Conservation (phyloP, 2,888 invertebrate genomes). For the Rhagophthalmus giganteus region DNA sequence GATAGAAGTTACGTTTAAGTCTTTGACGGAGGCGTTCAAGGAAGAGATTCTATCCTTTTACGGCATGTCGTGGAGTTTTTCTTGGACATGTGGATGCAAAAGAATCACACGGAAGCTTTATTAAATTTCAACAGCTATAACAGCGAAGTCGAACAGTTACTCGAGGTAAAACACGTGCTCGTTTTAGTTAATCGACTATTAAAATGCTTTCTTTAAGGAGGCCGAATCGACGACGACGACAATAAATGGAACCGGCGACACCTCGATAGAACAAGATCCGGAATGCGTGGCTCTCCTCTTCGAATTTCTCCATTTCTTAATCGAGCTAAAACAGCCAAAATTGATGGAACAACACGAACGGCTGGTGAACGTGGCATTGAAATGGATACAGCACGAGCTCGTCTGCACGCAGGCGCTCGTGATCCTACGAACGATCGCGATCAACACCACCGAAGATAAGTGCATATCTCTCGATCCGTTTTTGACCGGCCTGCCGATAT, state of each 20-base stretch:
- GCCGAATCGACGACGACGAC: too few relatives aligned
- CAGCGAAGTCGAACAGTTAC: slow-evolving; percentile 50
- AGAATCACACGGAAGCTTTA: slow-evolving; percentile 35
- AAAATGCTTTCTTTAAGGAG: too few relatives aligned
- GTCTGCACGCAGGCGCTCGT: slow-evolving; percentile 56
- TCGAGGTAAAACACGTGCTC: slow-evolving; percentile 43
- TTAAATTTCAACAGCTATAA: slow-evolving; percentile 45
- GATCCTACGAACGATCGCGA: slow-evolving; percentile 53
- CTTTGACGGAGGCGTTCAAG: slow-evolving; percentile 55
- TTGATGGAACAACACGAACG: slow-evolving; percentile 52
- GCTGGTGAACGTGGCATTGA: slow-evolving; percentile 54
- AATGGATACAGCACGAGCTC: slow-evolving; percentile 57
- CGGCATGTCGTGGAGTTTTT: slow-evolving; percentile 61
- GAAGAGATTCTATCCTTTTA: slow-evolving; percentile 55
- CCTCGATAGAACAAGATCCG: slow-evolving; percentile 42
- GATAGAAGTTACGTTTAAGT: slow-evolving; percentile 57
- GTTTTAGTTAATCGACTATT: too few relatives aligned
- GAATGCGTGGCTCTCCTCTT: slow-evolving; percentile 58
- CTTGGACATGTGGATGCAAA: slow-evolving; percentile 55
- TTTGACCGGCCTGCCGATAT: slow-evolving; percentile 51
- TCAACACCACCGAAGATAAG: slow-evolving; percentile 43
- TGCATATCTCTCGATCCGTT: slow-evolving; percentile 45
- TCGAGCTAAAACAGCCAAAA: slow-evolving; percentile 53
- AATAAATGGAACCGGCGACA: slow-evolving; percentile 40
- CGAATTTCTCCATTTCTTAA: slow-evolving; percentile 57